Base-by-base conservation (phyloP, 2,113 vertebrate species). In the Caranx ignobilis region DNA sequence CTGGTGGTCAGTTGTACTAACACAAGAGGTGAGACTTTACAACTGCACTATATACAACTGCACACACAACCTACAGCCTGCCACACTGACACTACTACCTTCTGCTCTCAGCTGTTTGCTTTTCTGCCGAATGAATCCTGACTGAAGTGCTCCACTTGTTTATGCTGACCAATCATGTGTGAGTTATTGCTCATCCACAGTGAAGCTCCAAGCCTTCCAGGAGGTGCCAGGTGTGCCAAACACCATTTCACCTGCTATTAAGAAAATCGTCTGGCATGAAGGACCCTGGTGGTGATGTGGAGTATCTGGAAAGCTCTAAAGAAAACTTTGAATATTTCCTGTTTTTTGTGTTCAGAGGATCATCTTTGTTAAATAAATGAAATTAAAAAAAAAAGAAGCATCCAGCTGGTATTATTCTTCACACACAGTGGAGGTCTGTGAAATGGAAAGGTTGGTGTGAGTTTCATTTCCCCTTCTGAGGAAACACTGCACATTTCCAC, bases 201-300 rank as follows among this genome's bases (percentile, higher is more conserved):
- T 39, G 48, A 21, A 73, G 43, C 70, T 76, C 63, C 57, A 65
- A 52, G 75, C 26, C 0, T 19, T 45, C 47, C 50, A 56, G 62
- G 52, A 81, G 31, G 52, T 79, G 60, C 37, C 75, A 79, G 56
- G 62, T 87, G 75, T 71, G 59, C 71, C 65, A 78, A 81, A 71
- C 50, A 59, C 37, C 18, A 32, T 45, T 84, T 78, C 66, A 81
- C 55, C 12, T 34, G n/a, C 47, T 61, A 37, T 65, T 79, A 76
- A 68, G 43, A 37, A 64, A 73, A 78, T 54, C 61, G 34, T 52
- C 45, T 59, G 32, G 45, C 48, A 45, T 9, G 26, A 68, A 19
- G 54, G 16, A 69, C 55, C 12, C 16, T 35, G 13, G 32, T 62
- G 11, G 13, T 54, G 15, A 56, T 26, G 26, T 26, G 16, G 9